phyloP scores from a whole-genome alignment of 1,140 invertebrate genomes.

The Spodoptera frugiperda region DNA sequence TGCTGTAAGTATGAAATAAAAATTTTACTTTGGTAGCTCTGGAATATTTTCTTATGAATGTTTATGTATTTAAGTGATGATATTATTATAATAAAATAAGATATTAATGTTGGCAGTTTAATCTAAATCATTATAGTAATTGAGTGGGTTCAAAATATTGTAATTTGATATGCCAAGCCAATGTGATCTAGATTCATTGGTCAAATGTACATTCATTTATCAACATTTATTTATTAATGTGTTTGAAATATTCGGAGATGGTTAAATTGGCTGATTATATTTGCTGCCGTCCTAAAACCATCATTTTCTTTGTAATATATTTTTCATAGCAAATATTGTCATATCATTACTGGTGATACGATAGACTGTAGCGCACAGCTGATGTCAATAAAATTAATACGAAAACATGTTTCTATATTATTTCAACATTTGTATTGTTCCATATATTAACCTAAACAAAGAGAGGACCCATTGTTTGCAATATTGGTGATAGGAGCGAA shows the following conservation, averaged over 20 bases:
- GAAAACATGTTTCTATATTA: not conserved
- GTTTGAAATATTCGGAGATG: not conserved
- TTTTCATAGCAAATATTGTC: constrained; percentile 21
- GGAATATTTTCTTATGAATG: constrained; percentile 27
- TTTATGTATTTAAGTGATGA: not conserved
- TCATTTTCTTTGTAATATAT: constrained; percentile 7
- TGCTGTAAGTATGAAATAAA: constrained; percentile 6
- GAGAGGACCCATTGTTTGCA: too few species aligned
- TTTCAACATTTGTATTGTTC: not conserved
- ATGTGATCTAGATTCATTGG: too few species aligned
- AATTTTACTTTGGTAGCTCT: not conserved
- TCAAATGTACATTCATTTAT: too few species aligned
- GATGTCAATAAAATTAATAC: constrained; percentile 15
- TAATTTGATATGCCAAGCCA: too few species aligned
- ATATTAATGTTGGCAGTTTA: too few species aligned
- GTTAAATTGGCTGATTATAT: not conserved
- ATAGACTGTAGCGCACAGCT: constrained; percentile 34
- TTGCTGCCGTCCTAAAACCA: constrained; percentile 14
- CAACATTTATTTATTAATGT: too few species aligned
- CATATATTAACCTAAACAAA: too few species aligned
- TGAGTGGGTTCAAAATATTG: not conserved
- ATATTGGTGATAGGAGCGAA: not conserved
- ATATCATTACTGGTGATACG: constrained; percentile 29
- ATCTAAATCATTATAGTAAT: not conserved
- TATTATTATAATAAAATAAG: too few species aligned